Conservation (phyloP, 2,113 vertebrate species). For the Catharus bicknelli region DNA sequence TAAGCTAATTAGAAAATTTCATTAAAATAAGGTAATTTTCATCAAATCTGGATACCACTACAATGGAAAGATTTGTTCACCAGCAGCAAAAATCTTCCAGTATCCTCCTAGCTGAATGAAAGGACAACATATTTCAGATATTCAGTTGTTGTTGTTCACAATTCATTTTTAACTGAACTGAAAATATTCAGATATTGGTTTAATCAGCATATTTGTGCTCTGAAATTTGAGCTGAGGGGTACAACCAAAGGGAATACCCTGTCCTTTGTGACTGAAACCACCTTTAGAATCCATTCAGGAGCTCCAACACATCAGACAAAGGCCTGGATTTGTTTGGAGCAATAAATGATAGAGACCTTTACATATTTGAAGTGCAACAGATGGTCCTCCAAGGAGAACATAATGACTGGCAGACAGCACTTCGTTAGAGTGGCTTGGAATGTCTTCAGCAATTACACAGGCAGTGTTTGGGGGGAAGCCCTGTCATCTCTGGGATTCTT, state of each 20-base stretch:
- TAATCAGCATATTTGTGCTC: not conserved
- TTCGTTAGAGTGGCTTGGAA: slow-evolving; percentile 49
- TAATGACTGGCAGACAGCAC: slow-evolving; percentile 62
- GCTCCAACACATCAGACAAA: not conserved
- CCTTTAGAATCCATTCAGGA: not conserved
- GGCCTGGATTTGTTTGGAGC: slow-evolving; percentile 34
- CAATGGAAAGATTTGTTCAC: not conserved
- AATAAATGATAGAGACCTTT: slow-evolving; percentile 45
- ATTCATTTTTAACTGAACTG: not conserved
- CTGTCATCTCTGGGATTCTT: not conserved
- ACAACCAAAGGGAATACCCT: not conserved
- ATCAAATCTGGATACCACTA: not conserved
- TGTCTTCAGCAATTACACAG: slow-evolving; percentile 53
- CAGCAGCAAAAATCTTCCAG: not conserved
- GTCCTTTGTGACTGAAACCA: not conserved
- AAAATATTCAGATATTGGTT: not conserved
- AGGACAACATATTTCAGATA: not conserved
- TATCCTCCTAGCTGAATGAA: not conserved
- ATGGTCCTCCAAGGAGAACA: slow-evolving; percentile 60
- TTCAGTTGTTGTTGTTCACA: not conserved
- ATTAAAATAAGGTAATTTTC: not conserved
- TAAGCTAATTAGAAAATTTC: not conserved
- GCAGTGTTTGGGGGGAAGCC: slow-evolving; percentile 10
- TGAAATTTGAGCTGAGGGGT: not conserved
- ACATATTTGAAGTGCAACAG: slow-evolving; percentile 61